Evolutionary conservation across 1,140 invertebrate species (phyloP), one percentile per base, ranked within the genome.

Genomic region (Eueides isabella): DNA sequence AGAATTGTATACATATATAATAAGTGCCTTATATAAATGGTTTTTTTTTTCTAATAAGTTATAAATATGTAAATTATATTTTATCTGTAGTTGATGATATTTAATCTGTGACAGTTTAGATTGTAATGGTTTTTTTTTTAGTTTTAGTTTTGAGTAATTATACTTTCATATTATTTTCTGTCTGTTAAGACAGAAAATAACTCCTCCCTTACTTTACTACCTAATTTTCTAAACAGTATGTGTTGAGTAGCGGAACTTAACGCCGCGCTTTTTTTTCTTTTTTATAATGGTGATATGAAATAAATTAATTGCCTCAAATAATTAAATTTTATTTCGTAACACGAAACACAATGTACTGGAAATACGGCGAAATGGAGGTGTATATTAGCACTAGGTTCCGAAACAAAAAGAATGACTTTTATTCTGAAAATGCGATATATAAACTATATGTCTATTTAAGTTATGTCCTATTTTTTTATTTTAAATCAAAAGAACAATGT

Each of bases 41-140:
- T 5, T 38, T 38, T 38, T 55, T 12, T 23, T 55, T 55, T 11
- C 11, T 11, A 26, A 4, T 55, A 55, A 55, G 48, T 55, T 68
- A 31, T 55, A 68, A n/a, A 55, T 31, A 68, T 69, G 67, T 68
- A 68, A 68, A 68, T 68, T 68, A 69, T 69, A 61, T 69, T 26
- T 55, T 48, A 55, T 26, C 48, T 55, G 9, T 12, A 23, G 1
- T 26, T 33, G 26, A 19, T 5, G 14, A 23, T 28, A 23, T 41
- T 41, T 28, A 19, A 33, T 65, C 63, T 66, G 64, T 66, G 23
- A 35, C 30, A 55, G 23, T 55, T 55, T 55, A 55, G 19, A 23
- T 12, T 55, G n/a, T 44, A 48, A 26, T 55, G n/a, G 6, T 23
- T 9, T 55, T 12, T 23, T 55, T 55, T 19, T 19, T 38, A 38